Evolutionary conservation across 1,140 invertebrate species (phyloP).

Genomic region (Bombus cullumanus): DNA sequence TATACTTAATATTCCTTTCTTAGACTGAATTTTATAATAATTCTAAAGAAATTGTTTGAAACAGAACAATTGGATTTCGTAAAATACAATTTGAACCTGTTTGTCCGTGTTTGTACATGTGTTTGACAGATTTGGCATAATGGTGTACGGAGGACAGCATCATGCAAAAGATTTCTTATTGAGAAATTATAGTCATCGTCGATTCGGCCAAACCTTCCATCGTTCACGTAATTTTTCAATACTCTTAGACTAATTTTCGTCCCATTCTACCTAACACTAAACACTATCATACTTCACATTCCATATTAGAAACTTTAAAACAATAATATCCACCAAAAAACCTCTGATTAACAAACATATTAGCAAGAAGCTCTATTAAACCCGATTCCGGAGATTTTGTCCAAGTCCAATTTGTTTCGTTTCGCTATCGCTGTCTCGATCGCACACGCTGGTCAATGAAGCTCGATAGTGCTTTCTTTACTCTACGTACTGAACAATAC

Average conservation of each 20-base stretch:
- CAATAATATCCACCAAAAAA: background rate
- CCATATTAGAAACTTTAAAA: too few species aligned
- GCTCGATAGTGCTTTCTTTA: background rate
- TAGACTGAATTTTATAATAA: background rate
- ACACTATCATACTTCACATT: too few species aligned
- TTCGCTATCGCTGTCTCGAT: background rate
- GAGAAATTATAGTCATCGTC: conserved; percentile 39
- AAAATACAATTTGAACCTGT: conserved; percentile 11
- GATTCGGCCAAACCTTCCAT: background rate
- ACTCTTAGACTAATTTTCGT: background rate
- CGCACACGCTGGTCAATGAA: too few species aligned
- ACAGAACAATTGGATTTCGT: background rate
- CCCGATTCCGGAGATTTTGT: too few species aligned
- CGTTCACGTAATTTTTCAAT: background rate
- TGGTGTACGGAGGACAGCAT: conserved; percentile 56
- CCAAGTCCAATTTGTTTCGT: background rate
- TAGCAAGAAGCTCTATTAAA: too few species aligned
- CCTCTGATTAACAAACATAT: background rate
- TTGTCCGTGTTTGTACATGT: conserved; percentile 36
- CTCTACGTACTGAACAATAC: background rate
- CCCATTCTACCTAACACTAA: too few species aligned
- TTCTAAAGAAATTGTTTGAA: background rate
- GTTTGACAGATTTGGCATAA: conserved; percentile 34
- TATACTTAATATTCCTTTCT: background rate
- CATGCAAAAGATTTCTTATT: conserved; percentile 65